phyloP scores from a whole-genome alignment of 2,888 invertebrate genomes.

The Caenorhabditis becei region DNA sequence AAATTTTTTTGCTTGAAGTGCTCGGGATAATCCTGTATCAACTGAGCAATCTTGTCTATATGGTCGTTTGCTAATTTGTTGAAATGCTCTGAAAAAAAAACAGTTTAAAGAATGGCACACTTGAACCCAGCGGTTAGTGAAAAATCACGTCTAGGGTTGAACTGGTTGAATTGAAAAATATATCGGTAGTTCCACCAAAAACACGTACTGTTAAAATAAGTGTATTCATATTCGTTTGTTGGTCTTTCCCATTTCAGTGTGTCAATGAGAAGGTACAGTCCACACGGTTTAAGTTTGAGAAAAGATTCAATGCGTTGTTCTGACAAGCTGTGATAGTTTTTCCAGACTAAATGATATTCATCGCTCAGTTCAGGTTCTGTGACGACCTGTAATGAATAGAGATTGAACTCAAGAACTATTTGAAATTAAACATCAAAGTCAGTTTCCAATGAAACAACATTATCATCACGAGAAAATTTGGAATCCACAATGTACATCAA shows the following conservation, averaged over 20 bases:
- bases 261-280: not conserved
- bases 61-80: not conserved
- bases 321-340: slow-evolving; percentile 1
- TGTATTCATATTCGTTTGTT: not conserved
- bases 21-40: not conserved
- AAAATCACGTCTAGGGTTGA: too few relatives aligned
- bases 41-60: not conserved
- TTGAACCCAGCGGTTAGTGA: too few relatives aligned
- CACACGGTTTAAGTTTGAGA: not conserved
- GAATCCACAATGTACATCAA: slow-evolving; percentile 10
- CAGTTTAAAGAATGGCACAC: not conserved
- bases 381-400: slow-evolving; percentile 5
- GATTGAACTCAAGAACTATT: not conserved
- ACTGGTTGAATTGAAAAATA: too few relatives aligned
- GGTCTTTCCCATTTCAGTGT: not conserved
- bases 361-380: not conserved
- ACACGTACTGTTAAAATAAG: not conserved
- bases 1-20: not conserved
- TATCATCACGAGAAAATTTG: not conserved
- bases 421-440: not conserved
- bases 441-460: not conserved
- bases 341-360: not conserved
- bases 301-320: slow-evolving; percentile 8
- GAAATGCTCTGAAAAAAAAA: not conserved
- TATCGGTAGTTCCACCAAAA: too few relatives aligned